Evolutionary conservation across 2,113 vertebrate species (phyloP), one percentile per base, ranked within the genome.

Genomic region (Gadus macrocephalus): DNA sequence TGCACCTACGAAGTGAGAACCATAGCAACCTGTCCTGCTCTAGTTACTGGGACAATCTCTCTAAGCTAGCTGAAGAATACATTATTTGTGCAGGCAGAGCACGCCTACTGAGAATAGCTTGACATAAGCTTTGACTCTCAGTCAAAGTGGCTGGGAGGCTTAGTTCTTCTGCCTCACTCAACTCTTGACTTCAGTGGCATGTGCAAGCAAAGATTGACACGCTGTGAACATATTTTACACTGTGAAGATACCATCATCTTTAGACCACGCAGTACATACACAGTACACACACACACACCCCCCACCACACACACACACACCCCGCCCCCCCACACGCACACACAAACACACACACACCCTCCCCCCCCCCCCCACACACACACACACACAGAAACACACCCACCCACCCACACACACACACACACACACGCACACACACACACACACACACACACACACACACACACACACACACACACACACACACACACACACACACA

Each of bases 61-160:
- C 20, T 67, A 6, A 71, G 67, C 9, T 76, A 67, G 70, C 68
- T 69, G 31, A 14, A 59, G 19, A 63, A 60, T 31, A 68, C 66
- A n/a, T 7, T 61, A 0, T 7, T 25, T 66, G 22, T 67, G 68
- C 42, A 49, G 42, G 42, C 9, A 14, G 12, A 49, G 42, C 42
- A 14, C 42, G 42, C 42, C 42, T 12, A 49, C 42, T 49, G 42
- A 49, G 42, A 49, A 49, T 49, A 49, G 42, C 42, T 49, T 49
- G 42, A 49, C 42, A 49, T 49, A 9, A 49, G 42, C 42, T 49
- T 49, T 49, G 42, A 49, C 42, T 49, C 11, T 12, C 11, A 49
- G 8, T 49, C 42, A 49, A 49, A 49, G 42, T 2, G 5, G 42
- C 42, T 49, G 42, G 42, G 42, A 49, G 42, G 42, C 42, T 1